Base-by-base conservation (phyloP, 1,140 invertebrate genomes). In the Euglossa dilemma region DNA sequence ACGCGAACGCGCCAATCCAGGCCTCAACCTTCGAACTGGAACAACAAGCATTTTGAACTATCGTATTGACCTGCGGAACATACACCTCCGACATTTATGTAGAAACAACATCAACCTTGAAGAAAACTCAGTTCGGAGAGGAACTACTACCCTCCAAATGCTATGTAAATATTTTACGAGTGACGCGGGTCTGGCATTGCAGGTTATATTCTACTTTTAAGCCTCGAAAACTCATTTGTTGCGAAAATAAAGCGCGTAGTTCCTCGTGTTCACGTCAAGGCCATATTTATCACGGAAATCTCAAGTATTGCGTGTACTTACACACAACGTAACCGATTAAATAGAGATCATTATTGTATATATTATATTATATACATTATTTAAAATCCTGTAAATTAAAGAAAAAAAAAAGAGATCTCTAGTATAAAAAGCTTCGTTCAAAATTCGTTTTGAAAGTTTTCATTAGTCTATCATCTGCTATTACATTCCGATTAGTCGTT, bases 161-260 rank as follows among this genome's bases (percentile, higher is more conserved):
- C 7, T 69, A 36, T 16, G 20, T 78, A 56, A 78, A 78, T 78
- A 78, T 57, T 69, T 78, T 36, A 78, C 23, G 50, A 66, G 59
- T 23, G 63, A 78, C 61, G 14, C 28, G n/a, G 23, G 36, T 69
- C 63, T 69, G 18, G 28, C 47, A 23, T 43, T 20, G 43, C 56
- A 47, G 12, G 43, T 67, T 69, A 47, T 12, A 0, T 67, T 69
- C 16, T 14, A 16, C 66, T 69, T 7, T 14, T 45, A 45, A 50
- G 59, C 28, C 20, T 28, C n/a, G 45, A 7, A 50, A 63, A 23
- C 57, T 63, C 74, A 14, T 36, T 63, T 50, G 47, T 52, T 25
- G 74, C 47, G 57, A 76, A 76, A 64, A 76, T 76, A 20, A 63
- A 52, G 25, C 59, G 20, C 50, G 50, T 54, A 71, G 54, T 50